Evolutionary conservation across 1,140 invertebrate species (phyloP), one percentile per base, ranked within the genome.

Genomic region (Trichonephila inaurata): DNA sequence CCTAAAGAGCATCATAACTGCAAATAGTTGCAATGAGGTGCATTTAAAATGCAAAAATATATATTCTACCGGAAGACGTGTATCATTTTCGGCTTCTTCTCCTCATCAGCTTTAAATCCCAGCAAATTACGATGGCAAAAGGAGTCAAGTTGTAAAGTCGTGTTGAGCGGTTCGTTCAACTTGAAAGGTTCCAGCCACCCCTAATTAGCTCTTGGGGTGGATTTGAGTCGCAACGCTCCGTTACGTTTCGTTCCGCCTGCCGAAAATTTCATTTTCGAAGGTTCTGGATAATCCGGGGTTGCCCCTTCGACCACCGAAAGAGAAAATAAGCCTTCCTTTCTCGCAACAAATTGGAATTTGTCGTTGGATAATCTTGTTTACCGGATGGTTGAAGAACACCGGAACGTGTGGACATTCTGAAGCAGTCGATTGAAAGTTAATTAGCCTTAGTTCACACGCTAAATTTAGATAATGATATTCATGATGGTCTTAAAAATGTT

Each of bases 181-280:
- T 24, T 14, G n/a, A 24, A 69, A 69, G 24, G 66, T 69, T 24
- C 10, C 66, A 69, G n/a, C 66, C 24, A 24, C 66, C n/a, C n/a
- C 66, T 69, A 69, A 69, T 69, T n/a, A 69, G 21, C 64, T 12
- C 21, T 66, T 19, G 64, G 64, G 66, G 8, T n/a, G 21, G 66
- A 69, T 69, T 69, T 69, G 66, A 69, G 66, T 69, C n/a, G n/a
- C n/a, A 69, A 69, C 66, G 66, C 66, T 69, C 66, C 10, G 66
- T 10, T 69, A 69, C 10, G n/a, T 28, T 69, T n/a, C n/a, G 66
- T 69, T 69, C 66, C 66, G 66, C 66, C 66, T 14, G 66, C 66
- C 28, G 66, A 28, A 69, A 69, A 69, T 69, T 69, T 69, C 66
- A 69, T 69, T 69, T 69, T 69, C 66, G 66, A 28, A 69, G 24